Evolutionary conservation across 2,113 vertebrate genomes (phyloP), one percentile per base, ranked within the genome.

Genomic region (Nymphicus hollandicus): DNA sequence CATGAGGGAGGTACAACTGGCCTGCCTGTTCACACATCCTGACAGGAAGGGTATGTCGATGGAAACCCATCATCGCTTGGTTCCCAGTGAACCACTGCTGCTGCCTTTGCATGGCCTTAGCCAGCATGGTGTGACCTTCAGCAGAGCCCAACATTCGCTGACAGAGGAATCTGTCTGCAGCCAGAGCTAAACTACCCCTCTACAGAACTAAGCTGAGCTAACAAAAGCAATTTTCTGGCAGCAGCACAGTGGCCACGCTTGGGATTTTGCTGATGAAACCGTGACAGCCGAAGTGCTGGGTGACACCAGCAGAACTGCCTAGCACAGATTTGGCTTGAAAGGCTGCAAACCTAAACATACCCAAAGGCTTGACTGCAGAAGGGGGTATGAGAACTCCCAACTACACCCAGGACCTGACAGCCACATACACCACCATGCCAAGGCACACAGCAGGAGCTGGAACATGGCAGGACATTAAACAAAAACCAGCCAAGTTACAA

Each of bases 341-440:
- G 33, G 73, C 37, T 89, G 49, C 70, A 91, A 61, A 81, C 44
- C 73, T 13, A 25, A 81, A 66, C 1, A 3, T 2, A 27, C 14
- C 60, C 28, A 61, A 66, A 82, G 49, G 49, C 20, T 20, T 6
- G 23, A 33, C 33, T 47, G 44, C 10, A 64, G 20, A 46, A 82
- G 22, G 35, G 15, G 49, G 13, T 39, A 46, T 47, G 61, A 52
- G 39, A 55, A 23, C 25, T 41, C 68, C 33, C 35, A 43, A 0
- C 1, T 10, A 1, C 23, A 12, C 49, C 60, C 41, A 81, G 39
- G 39, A 73, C 20, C 20, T 28, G 56, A 43, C 7, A 65, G 9
- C 10, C 83, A 49, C 0, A 1, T 35, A 41, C 4, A 2, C 13
- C 3, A 0, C 0, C 0, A 53, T 1, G 2, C 44, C 41, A 56